Base-by-base conservation (phyloP, 2,797 vertebrate species). In the Cynodonichthys magdalenae region DNA sequence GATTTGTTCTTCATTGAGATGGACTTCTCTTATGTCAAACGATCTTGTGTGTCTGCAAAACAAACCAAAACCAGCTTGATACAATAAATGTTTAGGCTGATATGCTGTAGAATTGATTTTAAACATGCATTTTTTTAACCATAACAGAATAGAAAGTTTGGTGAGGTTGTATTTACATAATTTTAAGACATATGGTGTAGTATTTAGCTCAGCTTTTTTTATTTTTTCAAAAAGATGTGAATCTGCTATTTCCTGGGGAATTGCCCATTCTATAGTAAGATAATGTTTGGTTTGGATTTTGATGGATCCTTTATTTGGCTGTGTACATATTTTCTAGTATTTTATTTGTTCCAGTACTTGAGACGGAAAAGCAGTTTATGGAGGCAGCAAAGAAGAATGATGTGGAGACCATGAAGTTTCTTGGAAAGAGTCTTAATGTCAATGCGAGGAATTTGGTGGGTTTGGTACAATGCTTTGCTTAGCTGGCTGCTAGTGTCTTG, bases 321-420 rank as follows among this genome's bases (percentile, higher is more conserved):
- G 29, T 20, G 18, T 39, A 3, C 10, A 28, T 7, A 5, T 18
- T 15, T 49, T 34, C 29, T 29, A 63, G 11, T 18, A 1, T 46
- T 34, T 18, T 49, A 24, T 74, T 24, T 80, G 45, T 63, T 66
- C 2, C 82, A 98, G 96, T 97, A 63, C 89, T 98, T 20, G 92
- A 95, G 53, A 80, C 84, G 29, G 96, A 99, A 86, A 96, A 90
- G 88, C 82, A 90, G 74, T 97, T 95, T 80, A 96, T 97, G 0
- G 84, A 94, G 53, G 95, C 96, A 67, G 96, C 96, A 15, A 97
- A 95, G 91, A 94, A 53, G 70, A 96, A 95, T 60, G 92, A 96
- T 63, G 90, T 97, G 86, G 87, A 92, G 47, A 85, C 88, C 39
- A 94, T 96, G 95, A 95, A 91, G 63, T 84, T 89, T 59, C 89